These are phyloP conservation scores for Bombus superbus DNA, from an alignment of 1,140 invertebrate genomes.

Conservation along the genomic window DNA sequence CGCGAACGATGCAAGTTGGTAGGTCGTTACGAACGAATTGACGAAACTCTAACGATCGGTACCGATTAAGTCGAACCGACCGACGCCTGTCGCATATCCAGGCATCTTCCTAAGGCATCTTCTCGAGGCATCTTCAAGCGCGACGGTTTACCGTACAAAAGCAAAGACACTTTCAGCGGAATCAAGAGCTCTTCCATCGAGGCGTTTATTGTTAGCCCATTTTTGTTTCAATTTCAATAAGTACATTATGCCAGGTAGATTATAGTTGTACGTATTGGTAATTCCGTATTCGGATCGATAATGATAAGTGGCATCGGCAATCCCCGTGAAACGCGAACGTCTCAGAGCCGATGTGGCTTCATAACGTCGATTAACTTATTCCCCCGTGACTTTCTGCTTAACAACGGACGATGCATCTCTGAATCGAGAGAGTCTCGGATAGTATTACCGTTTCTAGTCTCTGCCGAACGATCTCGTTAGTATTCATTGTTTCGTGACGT, in stretches of 20 bases:
- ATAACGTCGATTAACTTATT: constrained; percentile 1
- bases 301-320: constrained; percentile 15
- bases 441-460: no score
- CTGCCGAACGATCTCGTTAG: no score
- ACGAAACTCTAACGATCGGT: background rate
- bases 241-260: constrained; percentile 7
- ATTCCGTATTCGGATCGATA: constrained; percentile 26
- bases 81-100: background rate
- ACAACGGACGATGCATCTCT: background rate
- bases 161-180: background rate
- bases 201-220: constrained; percentile 7
- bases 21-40: background rate
- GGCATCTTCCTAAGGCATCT: no score
- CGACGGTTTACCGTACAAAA: background rate
- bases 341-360: background rate
- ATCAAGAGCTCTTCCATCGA: background rate
- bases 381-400: background rate
- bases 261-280: background rate
- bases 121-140: background rate
- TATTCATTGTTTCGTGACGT: no score
- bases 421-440: no score
- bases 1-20: background rate
- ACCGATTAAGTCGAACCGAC: background rate
- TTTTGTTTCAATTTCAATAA: constrained; percentile 1
- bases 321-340: background rate